Evolutionary conservation across 2,113 vertebrate genomes (phyloP).

Genomic region (Gila orcuttii): DNA sequence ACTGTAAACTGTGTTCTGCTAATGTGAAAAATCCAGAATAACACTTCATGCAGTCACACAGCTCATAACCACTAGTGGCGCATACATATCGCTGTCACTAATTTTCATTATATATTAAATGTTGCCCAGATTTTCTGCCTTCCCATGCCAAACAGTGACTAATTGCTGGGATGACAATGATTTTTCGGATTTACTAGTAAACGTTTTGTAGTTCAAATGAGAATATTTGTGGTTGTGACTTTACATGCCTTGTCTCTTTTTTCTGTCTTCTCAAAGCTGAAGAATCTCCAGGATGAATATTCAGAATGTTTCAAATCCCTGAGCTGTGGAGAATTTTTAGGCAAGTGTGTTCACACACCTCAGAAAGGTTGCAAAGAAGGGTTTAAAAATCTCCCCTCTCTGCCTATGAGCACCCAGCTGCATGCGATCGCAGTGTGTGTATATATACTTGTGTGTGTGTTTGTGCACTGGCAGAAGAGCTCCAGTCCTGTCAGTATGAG

Average conservation of each 20-base stretch:
- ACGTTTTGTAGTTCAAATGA: conserved; percentile 8
- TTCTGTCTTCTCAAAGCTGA: conserved; percentile 4
- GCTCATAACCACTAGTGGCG: background rate
- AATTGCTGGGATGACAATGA: background rate
- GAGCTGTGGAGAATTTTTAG: conserved; percentile 36
- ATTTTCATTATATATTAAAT: background rate
- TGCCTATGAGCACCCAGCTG: conserved; percentile 41
- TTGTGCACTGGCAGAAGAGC: conserved; percentile 53
- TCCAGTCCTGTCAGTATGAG: conserved; percentile 68
- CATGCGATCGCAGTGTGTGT: conserved; percentile 45
- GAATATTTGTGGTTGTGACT: conserved; percentile 20
- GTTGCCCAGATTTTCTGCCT: background rate
- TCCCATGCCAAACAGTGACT: background rate
- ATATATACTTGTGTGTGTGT: conserved; percentile 31
- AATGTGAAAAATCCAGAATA: background rate
- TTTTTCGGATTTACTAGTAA: background rate
- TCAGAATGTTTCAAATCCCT: conserved; percentile 22
- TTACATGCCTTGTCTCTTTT: conserved; percentile 4
- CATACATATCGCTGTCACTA: background rate
- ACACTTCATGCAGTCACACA: background rate
- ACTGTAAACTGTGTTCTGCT: background rate
- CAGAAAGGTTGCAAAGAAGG: conserved; percentile 28
- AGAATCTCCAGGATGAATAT: conserved; percentile 32
- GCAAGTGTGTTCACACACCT: conserved; percentile 20
- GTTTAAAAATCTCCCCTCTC: conserved; percentile 33